phyloP scores from a whole-genome alignment of 2,113 vertebrate species.

The Phyllostomus hastatus region DNA sequence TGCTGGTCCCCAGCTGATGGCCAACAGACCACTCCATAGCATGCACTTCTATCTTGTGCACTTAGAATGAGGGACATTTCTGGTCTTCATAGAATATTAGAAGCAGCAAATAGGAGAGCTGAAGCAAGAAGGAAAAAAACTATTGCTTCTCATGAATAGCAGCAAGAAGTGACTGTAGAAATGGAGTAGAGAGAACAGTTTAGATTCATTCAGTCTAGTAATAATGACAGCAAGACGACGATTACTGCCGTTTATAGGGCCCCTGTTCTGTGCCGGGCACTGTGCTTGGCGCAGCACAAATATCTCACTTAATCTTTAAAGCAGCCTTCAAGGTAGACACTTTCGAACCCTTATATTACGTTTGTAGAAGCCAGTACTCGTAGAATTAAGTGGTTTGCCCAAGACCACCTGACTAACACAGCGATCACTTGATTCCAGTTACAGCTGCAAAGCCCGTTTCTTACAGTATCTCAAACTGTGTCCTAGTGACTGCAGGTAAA shows the following conservation, averaged over 20 bases:
- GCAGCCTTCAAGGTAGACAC: background rate
- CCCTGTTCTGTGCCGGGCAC: background rate
- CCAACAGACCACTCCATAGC: background rate
- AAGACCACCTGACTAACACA: background rate
- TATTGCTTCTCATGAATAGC: background rate
- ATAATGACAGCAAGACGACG: background rate
- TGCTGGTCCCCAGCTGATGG: background rate
- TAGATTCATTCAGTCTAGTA: background rate
- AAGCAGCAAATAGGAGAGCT: background rate
- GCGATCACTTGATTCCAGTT: background rate
- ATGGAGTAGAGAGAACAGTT: background rate
- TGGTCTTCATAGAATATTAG: background rate
- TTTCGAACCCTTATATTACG: background rate
- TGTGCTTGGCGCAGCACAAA: background rate
- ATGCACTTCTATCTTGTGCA: background rate
- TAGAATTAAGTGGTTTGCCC: background rate
- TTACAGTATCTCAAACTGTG: background rate
- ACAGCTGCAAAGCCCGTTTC: background rate
- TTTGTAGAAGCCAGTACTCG: background rate
- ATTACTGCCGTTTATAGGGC: background rate
- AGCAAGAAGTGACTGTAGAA: background rate
- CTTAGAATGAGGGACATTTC: background rate
- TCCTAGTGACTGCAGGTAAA: background rate
- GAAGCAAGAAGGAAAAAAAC: background rate
- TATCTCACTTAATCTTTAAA: background rate